These are phyloP conservation scores for Pangasius larnaudii DNA, from an alignment of 2,797 vertebrate genomes.

Conservation along the genomic window DNA sequence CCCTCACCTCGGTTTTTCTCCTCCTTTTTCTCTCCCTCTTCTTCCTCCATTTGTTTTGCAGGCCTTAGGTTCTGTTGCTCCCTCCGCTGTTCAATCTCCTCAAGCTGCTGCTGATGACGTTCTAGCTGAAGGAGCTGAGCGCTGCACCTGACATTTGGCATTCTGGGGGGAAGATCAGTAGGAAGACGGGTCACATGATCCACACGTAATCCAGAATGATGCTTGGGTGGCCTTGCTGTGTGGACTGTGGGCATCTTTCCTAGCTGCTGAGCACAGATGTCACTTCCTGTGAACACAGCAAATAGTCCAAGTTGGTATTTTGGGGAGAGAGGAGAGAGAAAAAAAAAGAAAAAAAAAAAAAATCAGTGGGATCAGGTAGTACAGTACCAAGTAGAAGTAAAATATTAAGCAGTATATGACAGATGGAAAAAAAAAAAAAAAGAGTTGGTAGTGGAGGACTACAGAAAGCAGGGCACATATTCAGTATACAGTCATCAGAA, in stretches of 20 bases:
- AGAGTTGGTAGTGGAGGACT: constrained; percentile 12
- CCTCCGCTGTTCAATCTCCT: constrained; percentile 72
- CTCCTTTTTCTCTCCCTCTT: constrained; percentile 59
- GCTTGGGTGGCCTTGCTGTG: constrained; percentile 31
- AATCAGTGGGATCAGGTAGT: background rate
- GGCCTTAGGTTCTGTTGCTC: constrained; percentile 63
- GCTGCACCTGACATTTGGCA: constrained; percentile 61
- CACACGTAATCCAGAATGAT: constrained; percentile 28
- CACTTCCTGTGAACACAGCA: constrained; percentile 48
- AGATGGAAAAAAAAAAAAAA: background rate
- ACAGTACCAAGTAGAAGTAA: background rate
- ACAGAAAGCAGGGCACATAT: constrained; percentile 38
- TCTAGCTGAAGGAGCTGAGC: constrained; percentile 75
- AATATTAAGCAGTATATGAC: constrained; percentile 8
- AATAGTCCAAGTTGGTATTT: constrained; percentile 35
- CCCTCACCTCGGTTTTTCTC: constrained; percentile 65
- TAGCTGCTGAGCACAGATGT: background rate
- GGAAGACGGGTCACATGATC: constrained; percentile 56
- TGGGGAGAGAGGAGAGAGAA: background rate
- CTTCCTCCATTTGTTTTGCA: constrained; percentile 53
- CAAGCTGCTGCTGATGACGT: constrained; percentile 76
- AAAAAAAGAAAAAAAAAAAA: background rate
- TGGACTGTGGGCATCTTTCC: constrained; percentile 11
- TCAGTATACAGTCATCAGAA: constrained; percentile 56
- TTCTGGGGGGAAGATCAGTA: constrained; percentile 73